phyloP scores from a whole-genome alignment of 2,797 vertebrate species.

The Halcyon smyrnensis region DNA sequence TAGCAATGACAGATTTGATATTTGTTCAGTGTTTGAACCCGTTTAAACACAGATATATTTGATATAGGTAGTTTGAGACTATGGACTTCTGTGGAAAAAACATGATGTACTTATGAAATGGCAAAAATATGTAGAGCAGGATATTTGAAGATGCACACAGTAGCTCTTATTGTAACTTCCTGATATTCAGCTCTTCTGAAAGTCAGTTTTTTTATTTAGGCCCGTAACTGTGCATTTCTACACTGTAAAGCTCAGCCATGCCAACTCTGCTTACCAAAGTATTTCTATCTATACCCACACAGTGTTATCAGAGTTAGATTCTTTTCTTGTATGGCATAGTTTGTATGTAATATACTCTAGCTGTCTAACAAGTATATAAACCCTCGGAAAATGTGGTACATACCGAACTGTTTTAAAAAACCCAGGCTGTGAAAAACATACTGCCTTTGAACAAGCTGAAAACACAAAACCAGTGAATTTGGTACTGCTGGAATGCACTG shows the following conservation, averaged over 20 bases:
- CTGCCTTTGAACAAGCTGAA: background rate
- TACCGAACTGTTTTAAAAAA: background rate
- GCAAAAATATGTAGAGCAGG: background rate
- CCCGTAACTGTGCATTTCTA: background rate
- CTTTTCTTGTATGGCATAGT: background rate
- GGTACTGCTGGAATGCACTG: background rate
- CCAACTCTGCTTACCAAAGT: background rate
- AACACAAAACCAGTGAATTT: background rate
- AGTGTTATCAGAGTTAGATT: background rate
- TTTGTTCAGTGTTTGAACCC: background rate
- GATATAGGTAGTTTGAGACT: background rate
- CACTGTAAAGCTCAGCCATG: background rate
- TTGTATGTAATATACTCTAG: background rate
- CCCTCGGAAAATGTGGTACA: background rate
- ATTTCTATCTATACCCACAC: background rate
- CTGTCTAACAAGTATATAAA: background rate
- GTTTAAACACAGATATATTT: background rate
- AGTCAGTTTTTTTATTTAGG: background rate
- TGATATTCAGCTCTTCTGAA: background rate
- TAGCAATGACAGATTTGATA: background rate
- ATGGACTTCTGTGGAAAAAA: background rate
- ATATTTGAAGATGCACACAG: background rate
- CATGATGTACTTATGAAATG: background rate
- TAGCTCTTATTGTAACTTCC: background rate
- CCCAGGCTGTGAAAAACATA: background rate